phyloP scores from a whole-genome alignment of 2,797 vertebrate species.

The Intellagama lesueurii region DNA sequence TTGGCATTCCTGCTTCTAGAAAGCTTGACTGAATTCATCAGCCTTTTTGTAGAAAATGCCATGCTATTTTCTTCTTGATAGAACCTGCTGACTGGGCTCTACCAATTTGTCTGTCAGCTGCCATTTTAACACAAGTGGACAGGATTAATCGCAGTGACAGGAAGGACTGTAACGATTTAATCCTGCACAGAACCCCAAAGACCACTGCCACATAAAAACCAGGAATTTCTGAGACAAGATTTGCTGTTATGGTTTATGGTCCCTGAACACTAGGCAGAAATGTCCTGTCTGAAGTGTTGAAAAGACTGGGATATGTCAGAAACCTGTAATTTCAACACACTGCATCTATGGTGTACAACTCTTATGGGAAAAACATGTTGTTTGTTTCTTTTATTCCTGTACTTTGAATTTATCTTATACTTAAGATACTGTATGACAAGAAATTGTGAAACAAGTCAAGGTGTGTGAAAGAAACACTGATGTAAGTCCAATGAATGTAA shows the following conservation, averaged over 20 bases:
- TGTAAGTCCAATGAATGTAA: too few relatives aligned
- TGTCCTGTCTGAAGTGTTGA: neutral
- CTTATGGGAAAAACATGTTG: neutral
- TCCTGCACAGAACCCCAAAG: neutral
- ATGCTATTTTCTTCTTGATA: neutral
- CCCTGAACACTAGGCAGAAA: neutral
- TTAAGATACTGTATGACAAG: neutral
- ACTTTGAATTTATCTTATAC: neutral
- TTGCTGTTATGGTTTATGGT: neutral
- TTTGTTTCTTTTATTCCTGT: neutral
- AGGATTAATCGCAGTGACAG: slow-evolving; percentile 3
- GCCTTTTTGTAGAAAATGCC: neutral
- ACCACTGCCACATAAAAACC: neutral
- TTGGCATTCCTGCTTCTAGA: neutral
- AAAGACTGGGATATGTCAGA: neutral
- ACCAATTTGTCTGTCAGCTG: neutral
- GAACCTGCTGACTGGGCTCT: neutral
- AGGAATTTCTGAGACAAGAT: neutral
- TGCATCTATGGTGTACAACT: neutral
- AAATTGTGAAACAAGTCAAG: neutral
- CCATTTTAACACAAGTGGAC: neutral
- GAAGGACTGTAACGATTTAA: neutral
- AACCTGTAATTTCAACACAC: neutral
- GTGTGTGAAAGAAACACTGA: too few relatives aligned
- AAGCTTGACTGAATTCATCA: neutral